These are phyloP conservation scores for Anorthoa munda DNA, from an alignment of 2,888 invertebrate genomes.

Conservation along the genomic window DNA sequence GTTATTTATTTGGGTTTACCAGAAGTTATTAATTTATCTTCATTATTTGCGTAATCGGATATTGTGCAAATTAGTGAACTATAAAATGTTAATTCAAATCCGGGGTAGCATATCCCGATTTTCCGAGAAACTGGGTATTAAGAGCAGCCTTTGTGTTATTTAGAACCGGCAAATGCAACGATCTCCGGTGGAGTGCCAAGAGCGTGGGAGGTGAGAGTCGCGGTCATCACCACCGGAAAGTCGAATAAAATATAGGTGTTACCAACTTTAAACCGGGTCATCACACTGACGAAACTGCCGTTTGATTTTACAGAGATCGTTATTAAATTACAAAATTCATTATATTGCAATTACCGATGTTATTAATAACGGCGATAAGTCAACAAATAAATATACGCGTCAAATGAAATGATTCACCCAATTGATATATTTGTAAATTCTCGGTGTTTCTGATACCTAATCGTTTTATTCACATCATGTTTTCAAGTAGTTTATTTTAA, in stretches of 20 bases:
- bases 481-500: no score
- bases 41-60: constrained; percentile 24
- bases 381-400: constrained; percentile 60
- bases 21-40: neutral
- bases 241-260: constrained; percentile 68
- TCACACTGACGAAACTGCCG: constrained; percentile 47
- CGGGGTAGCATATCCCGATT: constrained; percentile 70
- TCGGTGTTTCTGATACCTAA: no score
- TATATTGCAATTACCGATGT: constrained; percentile 28
- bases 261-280: constrained; percentile 53
- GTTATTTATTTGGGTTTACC: constrained; percentile 3
- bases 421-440: constrained; percentile 47
- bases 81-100: constrained; percentile 62
- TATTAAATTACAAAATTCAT: constrained; percentile 42
- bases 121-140: constrained; percentile 86
- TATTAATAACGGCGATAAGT: constrained; percentile 60
- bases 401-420: constrained; percentile 69
- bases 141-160: constrained; percentile 87
- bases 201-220: constrained; percentile 83
- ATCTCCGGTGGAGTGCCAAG: constrained; percentile 84
- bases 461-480: no score
- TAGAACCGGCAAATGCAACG: constrained; percentile 86
- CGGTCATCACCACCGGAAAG: constrained; percentile 73
- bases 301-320: constrained; percentile 44
- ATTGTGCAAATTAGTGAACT: constrained; percentile 32